Percentiles rank a stretch among this genome's conserved stretches.
phyloP scores from a whole-genome alignment of 2,797 vertebrate species.

The Phyllotis vaccarum region DNA sequence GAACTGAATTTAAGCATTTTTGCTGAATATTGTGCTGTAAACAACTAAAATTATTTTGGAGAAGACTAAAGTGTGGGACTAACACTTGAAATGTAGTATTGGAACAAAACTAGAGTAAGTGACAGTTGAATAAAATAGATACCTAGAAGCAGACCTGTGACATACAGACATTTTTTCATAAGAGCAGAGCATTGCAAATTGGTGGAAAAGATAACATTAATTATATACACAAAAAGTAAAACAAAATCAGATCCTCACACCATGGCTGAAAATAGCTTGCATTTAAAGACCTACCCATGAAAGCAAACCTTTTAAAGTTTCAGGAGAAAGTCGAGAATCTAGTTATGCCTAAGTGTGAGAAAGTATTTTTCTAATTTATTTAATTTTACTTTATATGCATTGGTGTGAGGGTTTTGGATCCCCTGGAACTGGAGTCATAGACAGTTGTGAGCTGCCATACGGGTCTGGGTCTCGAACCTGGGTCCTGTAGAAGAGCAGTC shows the following conservation, averaged over 20 bases:
- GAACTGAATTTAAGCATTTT: conserved; percentile 61
- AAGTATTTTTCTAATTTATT: neutral
- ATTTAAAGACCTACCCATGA: conserved; percentile 47
- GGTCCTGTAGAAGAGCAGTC: neutral
- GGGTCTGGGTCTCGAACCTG: neutral
- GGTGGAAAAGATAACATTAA: conserved; percentile 24
- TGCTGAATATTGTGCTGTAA: conserved; percentile 14
- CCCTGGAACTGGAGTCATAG: neutral
- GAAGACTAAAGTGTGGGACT: conserved; percentile 17
- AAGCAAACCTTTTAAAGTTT: conserved; percentile 62
- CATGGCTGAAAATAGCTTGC: conserved; percentile 32
- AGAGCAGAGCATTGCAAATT: neutral
- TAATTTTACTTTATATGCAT: neutral
- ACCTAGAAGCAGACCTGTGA: conserved; percentile 14
- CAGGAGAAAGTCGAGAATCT: conserved; percentile 39
- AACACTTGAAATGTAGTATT: neutral
- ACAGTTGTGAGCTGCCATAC: neutral
- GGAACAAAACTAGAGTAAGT: conserved; percentile 2
- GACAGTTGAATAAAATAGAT: neutral
- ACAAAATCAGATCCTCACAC: conserved; percentile 28
- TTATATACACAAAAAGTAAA: conserved; percentile 19
- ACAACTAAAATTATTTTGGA: conserved; percentile 53
- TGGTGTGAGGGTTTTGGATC: neutral
- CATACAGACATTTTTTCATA: neutral
- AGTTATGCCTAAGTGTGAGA: conserved; percentile 39